Evolutionary conservation across 2,797 vertebrate genomes (phyloP).

Genomic region (Rhinogobio ventralis): DNA sequence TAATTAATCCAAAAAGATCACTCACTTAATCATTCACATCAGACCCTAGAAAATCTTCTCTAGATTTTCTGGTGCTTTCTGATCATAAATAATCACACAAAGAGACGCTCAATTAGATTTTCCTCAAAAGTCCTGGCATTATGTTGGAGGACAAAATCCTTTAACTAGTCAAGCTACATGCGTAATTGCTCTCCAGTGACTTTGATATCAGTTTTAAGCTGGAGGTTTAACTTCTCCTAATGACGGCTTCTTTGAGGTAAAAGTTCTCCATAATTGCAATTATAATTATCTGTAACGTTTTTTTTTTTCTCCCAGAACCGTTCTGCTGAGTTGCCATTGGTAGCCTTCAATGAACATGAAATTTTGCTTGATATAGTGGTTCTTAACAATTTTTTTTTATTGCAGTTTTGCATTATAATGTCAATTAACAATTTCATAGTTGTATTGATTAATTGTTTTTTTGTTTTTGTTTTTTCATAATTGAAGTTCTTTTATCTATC

Average conservation of each 20-base stretch:
- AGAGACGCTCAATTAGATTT: conserved; percentile 83
- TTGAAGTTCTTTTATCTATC: not conserved
- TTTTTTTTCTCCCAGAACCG: conserved; percentile 28
- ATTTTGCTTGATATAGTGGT: conserved; percentile 42
- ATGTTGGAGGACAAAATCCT: conserved; percentile 67
- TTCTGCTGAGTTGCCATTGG: conserved; percentile 31
- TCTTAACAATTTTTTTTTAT: not conserved
- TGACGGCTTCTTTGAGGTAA: conserved; percentile 68
- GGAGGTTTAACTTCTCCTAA: conserved; percentile 81
- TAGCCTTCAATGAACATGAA: conserved; percentile 32
- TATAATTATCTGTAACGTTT: conserved; percentile 59
- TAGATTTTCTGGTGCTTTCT: conserved; percentile 81
- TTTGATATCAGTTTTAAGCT: conserved; percentile 79
- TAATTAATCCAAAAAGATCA: conserved; percentile 77
- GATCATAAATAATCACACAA: conserved; percentile 85
- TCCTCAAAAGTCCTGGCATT: conserved; percentile 79
- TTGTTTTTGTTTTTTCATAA: not conserved
- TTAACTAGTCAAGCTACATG: conserved; percentile 80
- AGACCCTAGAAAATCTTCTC: conserved; percentile 75
- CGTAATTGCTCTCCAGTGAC: conserved; percentile 85
- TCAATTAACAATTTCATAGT: not conserved
- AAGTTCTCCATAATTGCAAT: conserved; percentile 54
- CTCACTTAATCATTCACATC: conserved; percentile 77
- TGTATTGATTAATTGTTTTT: not conserved
- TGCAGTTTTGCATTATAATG: not conserved